phyloP scores from a whole-genome alignment of 2,113 vertebrate species.

The Cephalopholis sonnerati region DNA sequence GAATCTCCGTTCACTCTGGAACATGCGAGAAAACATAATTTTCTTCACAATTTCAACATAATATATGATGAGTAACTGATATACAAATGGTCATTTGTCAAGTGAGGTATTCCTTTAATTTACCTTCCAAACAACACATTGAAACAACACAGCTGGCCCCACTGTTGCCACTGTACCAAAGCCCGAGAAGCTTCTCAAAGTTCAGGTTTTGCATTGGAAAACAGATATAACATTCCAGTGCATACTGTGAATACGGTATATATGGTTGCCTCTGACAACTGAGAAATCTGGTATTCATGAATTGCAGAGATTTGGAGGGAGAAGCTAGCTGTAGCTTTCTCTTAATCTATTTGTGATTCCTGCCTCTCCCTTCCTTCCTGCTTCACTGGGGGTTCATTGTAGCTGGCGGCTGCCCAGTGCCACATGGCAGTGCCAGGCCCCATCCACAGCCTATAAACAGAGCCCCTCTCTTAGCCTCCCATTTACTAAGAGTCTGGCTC shows the following conservation, averaged over 20 bases:
- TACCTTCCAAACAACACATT: too few relatives aligned
- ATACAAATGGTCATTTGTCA: too few relatives aligned
- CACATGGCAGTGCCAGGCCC: constrained; percentile 74
- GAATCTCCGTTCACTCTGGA: too few relatives aligned
- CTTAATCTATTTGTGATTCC: constrained; percentile 1
- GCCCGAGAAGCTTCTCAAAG: too few relatives aligned
- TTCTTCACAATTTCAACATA: too few relatives aligned
- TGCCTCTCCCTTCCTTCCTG: constrained; percentile 27
- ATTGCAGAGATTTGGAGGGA: neutral
- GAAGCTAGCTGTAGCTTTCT: neutral
- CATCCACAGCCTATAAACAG: constrained; percentile 10
- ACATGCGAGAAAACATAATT: too few relatives aligned
- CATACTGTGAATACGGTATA: neutral
- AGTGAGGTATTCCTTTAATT: too few relatives aligned
- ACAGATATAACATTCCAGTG: too few relatives aligned
- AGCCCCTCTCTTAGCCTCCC: constrained; percentile 17
- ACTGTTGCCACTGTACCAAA: too few relatives aligned
- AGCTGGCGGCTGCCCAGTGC: constrained; percentile 45
- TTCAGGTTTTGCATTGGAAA: too few relatives aligned
- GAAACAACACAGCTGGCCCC: neutral
- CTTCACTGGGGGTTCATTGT: constrained; percentile 50
- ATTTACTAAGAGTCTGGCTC: constrained; percentile 29
- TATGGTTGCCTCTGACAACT: neutral
- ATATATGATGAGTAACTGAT: too few relatives aligned
- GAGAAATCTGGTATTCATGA: neutral